These are phyloP conservation scores for Monopterus albus DNA, from an alignment of 2,113 vertebrate genomes.

Conservation along the genomic window DNA sequence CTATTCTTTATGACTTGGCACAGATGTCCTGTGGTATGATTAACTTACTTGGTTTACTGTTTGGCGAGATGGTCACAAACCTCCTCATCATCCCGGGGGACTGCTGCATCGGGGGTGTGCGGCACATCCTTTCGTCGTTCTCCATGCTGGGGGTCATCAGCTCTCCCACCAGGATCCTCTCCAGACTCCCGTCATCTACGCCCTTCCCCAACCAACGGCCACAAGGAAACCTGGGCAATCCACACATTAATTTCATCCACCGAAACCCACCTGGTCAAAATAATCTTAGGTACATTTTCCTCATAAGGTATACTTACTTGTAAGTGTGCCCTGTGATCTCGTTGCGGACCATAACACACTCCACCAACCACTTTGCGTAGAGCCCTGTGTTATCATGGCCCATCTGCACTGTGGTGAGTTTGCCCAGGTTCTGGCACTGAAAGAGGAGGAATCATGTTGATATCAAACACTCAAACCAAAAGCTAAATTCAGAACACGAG, in stretches of 20 bases:
- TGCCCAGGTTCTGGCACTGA: slow-evolving; percentile 98
- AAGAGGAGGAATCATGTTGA: neutral
- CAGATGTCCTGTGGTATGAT: neutral
- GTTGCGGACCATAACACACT: slow-evolving; percentile 95
- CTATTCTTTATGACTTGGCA: neutral
- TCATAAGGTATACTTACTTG: slow-evolving; percentile 83
- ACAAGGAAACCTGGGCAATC: slow-evolving; percentile 92
- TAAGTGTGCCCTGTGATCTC: slow-evolving; percentile 98
- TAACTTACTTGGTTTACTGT: slow-evolving; percentile 94
- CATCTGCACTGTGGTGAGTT: slow-evolving; percentile 97
- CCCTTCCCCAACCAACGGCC: slow-evolving; percentile 98
- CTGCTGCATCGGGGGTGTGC: slow-evolving; percentile 96
- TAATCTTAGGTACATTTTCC: neutral
- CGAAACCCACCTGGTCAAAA: neutral
- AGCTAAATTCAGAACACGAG: neutral
- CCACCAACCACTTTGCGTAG: slow-evolving; percentile 98
- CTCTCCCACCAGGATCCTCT: slow-evolving; percentile 96
- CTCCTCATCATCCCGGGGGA: slow-evolving; percentile 98
- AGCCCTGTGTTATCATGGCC: slow-evolving; percentile 98
- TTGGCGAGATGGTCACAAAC: slow-evolving; percentile 96
- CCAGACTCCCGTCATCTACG: slow-evolving; percentile 96
- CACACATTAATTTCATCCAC: neutral
- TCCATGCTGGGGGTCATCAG: slow-evolving; percentile 89
- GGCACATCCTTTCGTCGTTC: slow-evolving; percentile 91
- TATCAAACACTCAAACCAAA: neutral